Conservation (phyloP, 2,797 vertebrate species). For the Paedocypris micromegethes region DNA sequence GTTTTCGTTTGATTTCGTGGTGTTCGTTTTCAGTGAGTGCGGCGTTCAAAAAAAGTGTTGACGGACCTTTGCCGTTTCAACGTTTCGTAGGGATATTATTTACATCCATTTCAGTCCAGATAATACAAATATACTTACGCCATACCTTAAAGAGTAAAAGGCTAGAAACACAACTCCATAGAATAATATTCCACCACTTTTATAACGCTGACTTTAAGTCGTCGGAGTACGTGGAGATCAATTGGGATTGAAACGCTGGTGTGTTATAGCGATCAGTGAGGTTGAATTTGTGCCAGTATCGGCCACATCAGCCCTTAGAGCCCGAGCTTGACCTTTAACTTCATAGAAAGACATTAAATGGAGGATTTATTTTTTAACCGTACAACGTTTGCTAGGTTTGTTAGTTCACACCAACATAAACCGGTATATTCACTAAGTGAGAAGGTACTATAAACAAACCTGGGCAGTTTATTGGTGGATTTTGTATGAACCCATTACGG, state of each 20-base stretch:
- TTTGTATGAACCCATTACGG: too few species aligned
- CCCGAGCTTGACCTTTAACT: too few species aligned
- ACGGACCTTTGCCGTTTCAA: conserved; percentile 14
- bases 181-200: conserved; percentile 23
- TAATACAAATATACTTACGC: conserved; percentile 23
- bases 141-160: background rate
- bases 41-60: conserved; percentile 5
- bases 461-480: too few species aligned
- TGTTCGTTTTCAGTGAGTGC: background rate
- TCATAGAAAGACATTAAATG: too few species aligned
- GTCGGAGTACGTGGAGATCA: background rate
- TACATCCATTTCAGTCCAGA: conserved; percentile 8
- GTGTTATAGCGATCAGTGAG: conserved; percentile 50
- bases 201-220: conserved; percentile 8
- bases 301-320: background rate
- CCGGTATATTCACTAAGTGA: too few species aligned
- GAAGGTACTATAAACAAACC: too few species aligned
- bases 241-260: conserved; percentile 53
- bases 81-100: conserved; percentile 19
- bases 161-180: conserved; percentile 19
- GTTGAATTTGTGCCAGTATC: conserved; percentile 27
- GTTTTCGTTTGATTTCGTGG: background rate
- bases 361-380: too few species aligned
- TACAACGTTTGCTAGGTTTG: too few species aligned
- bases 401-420: too few species aligned